Conservation (phyloP, 2,113 vertebrate species). For the Dicerorhinus sumatrensis region DNA sequence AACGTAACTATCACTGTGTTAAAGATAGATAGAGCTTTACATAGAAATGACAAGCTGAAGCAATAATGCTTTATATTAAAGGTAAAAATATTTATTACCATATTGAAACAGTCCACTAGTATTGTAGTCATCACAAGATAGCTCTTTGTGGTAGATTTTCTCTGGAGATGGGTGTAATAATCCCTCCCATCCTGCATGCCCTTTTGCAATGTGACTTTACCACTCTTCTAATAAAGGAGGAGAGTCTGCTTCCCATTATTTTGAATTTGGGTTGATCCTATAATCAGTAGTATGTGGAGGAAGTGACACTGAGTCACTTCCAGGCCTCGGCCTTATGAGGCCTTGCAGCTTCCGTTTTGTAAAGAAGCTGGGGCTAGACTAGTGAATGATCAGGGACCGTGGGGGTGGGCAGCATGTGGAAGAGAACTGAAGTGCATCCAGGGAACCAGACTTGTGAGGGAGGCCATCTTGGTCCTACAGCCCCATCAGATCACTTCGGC, state of each 20-base stretch:
- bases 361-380: neutral
- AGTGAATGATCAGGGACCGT: rapidly evolving
- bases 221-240: neutral
- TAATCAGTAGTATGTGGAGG: neutral
- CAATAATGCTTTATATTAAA: neutral
- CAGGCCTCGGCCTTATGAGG: neutral
- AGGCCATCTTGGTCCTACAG: neutral
- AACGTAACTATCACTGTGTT: neutral
- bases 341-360: neutral
- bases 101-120: neutral
- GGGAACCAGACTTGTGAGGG: neutral
- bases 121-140: neutral
- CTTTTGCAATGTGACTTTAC: neutral
- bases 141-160: neutral
- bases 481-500: neutral
- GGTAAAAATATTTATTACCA: neutral
- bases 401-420: rapidly evolving
- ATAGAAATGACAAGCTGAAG: neutral
- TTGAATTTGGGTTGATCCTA: neutral
- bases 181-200: too few species aligned
- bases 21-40: neutral
- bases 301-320: neutral
- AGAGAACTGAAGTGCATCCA: neutral
- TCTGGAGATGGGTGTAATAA: neutral
- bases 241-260: neutral